These are phyloP conservation scores for Argyresthia goedartella DNA, from an alignment of 2,888 invertebrate genomes.

Conservation along the genomic window DNA sequence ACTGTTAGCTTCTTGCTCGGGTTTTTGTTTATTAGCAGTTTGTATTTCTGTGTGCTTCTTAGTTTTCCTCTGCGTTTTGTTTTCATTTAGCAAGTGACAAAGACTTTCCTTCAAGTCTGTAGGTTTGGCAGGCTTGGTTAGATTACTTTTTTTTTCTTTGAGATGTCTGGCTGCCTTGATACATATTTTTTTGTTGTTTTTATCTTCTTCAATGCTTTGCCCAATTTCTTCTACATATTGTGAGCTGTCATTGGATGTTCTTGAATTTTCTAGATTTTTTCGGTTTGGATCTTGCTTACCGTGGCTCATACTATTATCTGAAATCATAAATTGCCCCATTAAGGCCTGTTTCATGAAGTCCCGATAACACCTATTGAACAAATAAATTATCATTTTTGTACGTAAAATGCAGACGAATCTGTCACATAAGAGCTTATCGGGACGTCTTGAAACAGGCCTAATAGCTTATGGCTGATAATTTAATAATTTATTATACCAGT, in stretches of 20 bases:
- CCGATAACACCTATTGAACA: neutral
- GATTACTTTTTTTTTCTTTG: neutral
- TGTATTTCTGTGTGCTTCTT: neutral
- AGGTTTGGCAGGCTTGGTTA: slow-evolving; percentile 1
- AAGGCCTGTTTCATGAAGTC: neutral
- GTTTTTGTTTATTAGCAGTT: neutral
- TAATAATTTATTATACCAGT: too few relatives aligned
- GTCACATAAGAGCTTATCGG: too few relatives aligned
- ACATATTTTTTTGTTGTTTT: neutral
- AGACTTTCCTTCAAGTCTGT: neutral
- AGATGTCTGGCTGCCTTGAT: neutral
- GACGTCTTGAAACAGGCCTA: too few relatives aligned
- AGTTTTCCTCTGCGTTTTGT: neutral
- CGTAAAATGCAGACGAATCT: too few relatives aligned
- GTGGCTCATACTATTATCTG: neutral
- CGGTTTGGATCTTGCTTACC: neutral
- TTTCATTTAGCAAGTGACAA: neutral
- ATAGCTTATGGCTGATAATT: too few relatives aligned
- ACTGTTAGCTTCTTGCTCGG: neutral
- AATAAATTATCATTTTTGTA: neutral
- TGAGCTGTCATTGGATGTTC: neutral
- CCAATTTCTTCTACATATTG: neutral
- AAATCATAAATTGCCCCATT: neutral
- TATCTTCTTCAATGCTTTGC: neutral
- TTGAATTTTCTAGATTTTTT: neutral